phyloP scores from a whole-genome alignment of 2,888 invertebrate genomes.

The Geophilus truncorum region DNA sequence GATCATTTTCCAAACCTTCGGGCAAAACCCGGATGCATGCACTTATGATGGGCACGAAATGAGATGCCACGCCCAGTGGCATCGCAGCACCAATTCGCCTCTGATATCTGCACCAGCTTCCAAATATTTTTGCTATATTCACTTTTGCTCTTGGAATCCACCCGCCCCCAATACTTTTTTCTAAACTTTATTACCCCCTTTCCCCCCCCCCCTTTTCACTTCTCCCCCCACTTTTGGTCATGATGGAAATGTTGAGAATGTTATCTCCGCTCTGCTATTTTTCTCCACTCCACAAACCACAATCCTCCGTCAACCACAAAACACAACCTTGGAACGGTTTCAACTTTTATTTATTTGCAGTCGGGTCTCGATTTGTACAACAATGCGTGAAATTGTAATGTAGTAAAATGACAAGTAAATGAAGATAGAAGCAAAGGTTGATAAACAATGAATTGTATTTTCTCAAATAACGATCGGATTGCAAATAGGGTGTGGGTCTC shows the following conservation, averaged over 20 bases:
- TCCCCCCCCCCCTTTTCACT: not conserved
- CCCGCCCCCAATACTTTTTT: not conserved
- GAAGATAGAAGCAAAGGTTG: too few relatives aligned
- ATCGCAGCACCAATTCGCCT: not conserved
- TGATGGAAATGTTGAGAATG: not conserved
- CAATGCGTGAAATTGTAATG: too few relatives aligned
- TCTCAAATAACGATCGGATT: too few relatives aligned
- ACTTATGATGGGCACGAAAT: constrained; percentile 6
- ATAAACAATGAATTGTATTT: too few relatives aligned
- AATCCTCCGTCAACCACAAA: not conserved
- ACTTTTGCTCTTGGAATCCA: not conserved
- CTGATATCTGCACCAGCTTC: constrained; percentile 19
- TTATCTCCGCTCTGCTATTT: constrained; percentile 10
- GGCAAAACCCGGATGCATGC: constrained; percentile 8
- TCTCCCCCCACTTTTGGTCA: not conserved
- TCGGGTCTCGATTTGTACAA: too few relatives aligned
- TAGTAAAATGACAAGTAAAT: too few relatives aligned
- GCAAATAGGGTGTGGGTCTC: too few relatives aligned
- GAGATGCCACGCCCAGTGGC: not conserved
- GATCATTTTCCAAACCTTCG: constrained; percentile 12
- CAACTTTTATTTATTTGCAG: not conserved
- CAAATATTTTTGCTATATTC: constrained; percentile 13
- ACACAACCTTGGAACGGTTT: not conserved
- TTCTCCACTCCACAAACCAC: not conserved
- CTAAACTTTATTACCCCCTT: too few relatives aligned